Base-by-base conservation (phyloP, 2,888 invertebrate species). In the Ennomos erosarius region DNA sequence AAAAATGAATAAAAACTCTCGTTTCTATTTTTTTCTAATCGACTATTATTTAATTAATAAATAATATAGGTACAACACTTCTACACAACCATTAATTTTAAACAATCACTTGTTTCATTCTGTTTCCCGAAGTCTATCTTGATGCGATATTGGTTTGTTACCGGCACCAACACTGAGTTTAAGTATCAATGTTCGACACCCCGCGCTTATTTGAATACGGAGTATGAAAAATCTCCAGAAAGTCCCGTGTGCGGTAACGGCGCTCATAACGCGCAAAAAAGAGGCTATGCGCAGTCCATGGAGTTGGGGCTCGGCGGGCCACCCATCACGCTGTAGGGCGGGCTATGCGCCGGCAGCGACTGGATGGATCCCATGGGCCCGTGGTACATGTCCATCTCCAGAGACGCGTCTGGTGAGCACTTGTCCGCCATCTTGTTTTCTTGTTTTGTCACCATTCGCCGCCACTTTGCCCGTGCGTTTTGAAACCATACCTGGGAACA, bases 381-480 rank as follows among this genome's bases (percentile, higher is more conserved):
- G 69, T 92, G 91, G 80, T 94, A 94, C 81, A 94, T 88, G 75
- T 95, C 95, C 92, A 94, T 88, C 79, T 95, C 94, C 74, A 95
- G 82, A 52, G 94, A 94, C 0, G 92, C 93, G 70, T 93, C 93
- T 70, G 95, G 95, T 12, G 95, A 95, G 78, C 95, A 95, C 77
- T 96, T 96, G 77, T 96, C 96, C 68, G 94, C 93, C 87, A 92
- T 87, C 78, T 95, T 95, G 84, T 95, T 95, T 81, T 96, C 96
- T 79, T 96, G 96, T 80, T 96, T 96, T 73, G 96, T 93, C 87
- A 97, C 95, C 94, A 97, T 96, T 69, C 98, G 95, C 76, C 98
- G 95, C 96, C 97, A 98, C 93, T 98, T 98, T 70, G 98, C 98
- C 39, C 98, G 93, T 34, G 98, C 98, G 84, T 98, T 98, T 91